These are phyloP conservation scores for Mormyrops attenuatus DNA, from an alignment of 2,797 vertebrate species.

Conservation along the genomic window DNA sequence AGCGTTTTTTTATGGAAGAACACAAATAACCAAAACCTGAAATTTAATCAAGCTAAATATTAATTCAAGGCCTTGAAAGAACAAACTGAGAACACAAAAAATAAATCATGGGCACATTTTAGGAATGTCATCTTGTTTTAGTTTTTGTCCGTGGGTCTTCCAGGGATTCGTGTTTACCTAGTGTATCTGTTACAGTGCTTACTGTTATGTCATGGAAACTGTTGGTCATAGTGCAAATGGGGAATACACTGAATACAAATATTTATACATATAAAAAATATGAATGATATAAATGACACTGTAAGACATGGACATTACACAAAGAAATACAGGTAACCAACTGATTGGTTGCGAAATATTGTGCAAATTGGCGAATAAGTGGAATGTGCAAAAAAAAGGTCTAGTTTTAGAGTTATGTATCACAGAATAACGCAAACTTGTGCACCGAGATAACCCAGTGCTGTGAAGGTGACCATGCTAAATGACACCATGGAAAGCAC, in stretches of 20 bases:
- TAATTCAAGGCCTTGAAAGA: not conserved
- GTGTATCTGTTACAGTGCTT: not conserved
- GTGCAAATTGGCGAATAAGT: not conserved
- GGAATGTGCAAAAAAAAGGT: not conserved
- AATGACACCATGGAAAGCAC: not conserved
- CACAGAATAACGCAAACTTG: not conserved
- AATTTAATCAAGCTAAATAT: not conserved
- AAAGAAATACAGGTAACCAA: not conserved
- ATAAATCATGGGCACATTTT: not conserved
- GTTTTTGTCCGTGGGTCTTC: not conserved
- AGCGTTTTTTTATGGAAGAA: not conserved
- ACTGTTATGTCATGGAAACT: not conserved
- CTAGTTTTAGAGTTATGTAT: not conserved
- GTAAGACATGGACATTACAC: not conserved
- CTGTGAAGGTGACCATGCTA: not conserved
- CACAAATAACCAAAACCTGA: not conserved
- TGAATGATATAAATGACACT: not conserved
- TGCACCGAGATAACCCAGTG: not conserved
- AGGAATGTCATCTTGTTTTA: not conserved
- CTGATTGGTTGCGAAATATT: not conserved
- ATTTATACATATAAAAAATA: not conserved
- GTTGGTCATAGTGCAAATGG: not conserved
- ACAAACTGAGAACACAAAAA: not conserved
- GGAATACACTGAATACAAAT: not conserved
- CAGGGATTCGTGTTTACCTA: not conserved